Conservation (phyloP, 2,113 vertebrate genomes). For the Dromas ardeola region DNA sequence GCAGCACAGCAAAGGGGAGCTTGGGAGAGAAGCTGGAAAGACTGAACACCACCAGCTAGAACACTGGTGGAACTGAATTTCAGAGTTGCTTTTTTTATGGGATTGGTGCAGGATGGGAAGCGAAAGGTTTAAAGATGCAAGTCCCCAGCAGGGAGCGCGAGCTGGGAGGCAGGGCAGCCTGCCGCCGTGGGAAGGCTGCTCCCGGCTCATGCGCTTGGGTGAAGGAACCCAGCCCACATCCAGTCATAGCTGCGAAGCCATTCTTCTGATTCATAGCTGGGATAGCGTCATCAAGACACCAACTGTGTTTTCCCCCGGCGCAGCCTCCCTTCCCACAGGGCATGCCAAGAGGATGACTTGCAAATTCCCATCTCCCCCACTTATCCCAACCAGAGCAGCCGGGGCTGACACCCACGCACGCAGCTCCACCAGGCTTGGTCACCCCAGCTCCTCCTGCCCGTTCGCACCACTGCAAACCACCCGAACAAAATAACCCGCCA, state of each 20-base stretch:
- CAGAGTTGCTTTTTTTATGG: neutral
- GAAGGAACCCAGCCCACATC: neutral
- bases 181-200: neutral
- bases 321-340: neutral
- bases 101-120: neutral
- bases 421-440: neutral
- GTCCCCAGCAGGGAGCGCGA: fast-evolving
- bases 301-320: neutral
- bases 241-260: neutral
- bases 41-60: neutral
- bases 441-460: neutral
- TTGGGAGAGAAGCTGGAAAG: neutral
- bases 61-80: neutral
- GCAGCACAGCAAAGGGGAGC: neutral
- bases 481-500: neutral
- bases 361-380: neutral
- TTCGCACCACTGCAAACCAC: neutral
- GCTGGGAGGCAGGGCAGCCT: neutral
- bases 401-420: neutral
- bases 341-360: conserved; percentile 30
- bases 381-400: neutral
- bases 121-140: neutral
- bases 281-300: neutral
- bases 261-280: conserved; percentile 9
- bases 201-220: neutral